Base-by-base conservation (phyloP, 2,888 invertebrate species). In the Polylopha cassiicola region DNA sequence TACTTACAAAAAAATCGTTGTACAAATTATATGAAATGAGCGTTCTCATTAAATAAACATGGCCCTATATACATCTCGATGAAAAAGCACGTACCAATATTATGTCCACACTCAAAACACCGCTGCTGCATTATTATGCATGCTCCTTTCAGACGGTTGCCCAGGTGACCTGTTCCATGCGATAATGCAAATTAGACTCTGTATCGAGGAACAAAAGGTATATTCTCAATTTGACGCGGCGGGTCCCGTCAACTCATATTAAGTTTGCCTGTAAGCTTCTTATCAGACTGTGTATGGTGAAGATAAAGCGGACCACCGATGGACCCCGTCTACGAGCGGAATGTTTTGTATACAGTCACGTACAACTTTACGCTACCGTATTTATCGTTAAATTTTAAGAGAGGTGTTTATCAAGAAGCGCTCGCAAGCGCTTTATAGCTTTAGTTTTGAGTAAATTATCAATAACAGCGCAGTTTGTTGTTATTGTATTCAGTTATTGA, bases 211-310 rank as follows among this genome's bases (percentile, higher is more conserved):
- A 48, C 55, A 64, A 65, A 72, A 60, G 71, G 73, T 64, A 50
- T 60, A 61, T 68, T 73, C 59, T 74, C 62, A 57, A 59, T 55
- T 55, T 60, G 46, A 45, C 20, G 42, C 45, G 37, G 33, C 31
- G 44, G 50, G 51, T 46, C 18, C 32, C 68, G 70, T 73, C 73
- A 63, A 68, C 69, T 76, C 73, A 73, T 80, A 76, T 81, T 78
- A 80, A 72, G 67, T 77, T 77, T 64, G 68, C 66, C 58, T 67
- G 72, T 75, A 75, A 82, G 78, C 81, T 78, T 61, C 81, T 82
- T 84, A 84, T 84, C 82, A 75, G 71, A 59, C 74, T 67, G 71
- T 78, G 79, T 81, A 78, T 76, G 74, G 74, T 64, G 61, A 65
- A 81, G 82, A 82, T 84, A 82, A 81, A 78, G 64, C 73, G 67